Conservation (phyloP, 2,888 invertebrate genomes). For the Ophion obscuratus region DNA sequence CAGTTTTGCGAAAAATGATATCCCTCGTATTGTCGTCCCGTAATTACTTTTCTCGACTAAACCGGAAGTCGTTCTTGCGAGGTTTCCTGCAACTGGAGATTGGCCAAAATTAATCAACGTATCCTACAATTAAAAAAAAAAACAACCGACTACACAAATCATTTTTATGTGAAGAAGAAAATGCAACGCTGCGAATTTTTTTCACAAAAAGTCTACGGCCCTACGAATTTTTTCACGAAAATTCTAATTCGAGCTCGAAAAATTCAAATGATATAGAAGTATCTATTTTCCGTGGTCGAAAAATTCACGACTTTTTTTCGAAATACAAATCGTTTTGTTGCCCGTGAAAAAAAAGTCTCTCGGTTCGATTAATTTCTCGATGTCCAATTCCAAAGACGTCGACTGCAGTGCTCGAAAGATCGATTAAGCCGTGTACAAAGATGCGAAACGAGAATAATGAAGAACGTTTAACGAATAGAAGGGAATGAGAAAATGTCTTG, state of each 20-base stretch:
- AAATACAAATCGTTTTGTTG: neutral
- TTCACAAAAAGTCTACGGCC: too few relatives aligned
- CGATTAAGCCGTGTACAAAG: constrained; percentile 41
- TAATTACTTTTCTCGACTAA: constrained; percentile 12
- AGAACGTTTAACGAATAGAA: constrained; percentile 62
- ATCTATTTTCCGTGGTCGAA: too few relatives aligned
- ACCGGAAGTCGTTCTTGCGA: constrained; percentile 29
- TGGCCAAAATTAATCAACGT: neutral
- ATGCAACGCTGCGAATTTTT: too few relatives aligned
- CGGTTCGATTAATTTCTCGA: neutral
- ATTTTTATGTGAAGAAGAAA: neutral
- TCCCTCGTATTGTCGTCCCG: constrained; percentile 14
- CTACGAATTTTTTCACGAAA: too few relatives aligned
- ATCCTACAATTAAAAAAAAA: neutral
- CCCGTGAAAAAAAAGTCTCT: too few relatives aligned
- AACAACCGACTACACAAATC: neutral
- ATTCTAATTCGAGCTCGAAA: too few relatives aligned
- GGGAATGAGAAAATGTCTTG: constrained; percentile 66
- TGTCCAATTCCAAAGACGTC: neutral
- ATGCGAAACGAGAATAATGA: constrained; percentile 56
- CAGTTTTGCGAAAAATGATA: constrained; percentile 47
- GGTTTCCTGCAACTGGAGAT: constrained; percentile 21
- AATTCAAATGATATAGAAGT: neutral
- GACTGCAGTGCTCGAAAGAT: constrained; percentile 26
- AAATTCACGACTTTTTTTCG: neutral